Percentiles rank a stretch among this genome's conserved stretches.
phyloP scores from a whole-genome alignment of 2,888 invertebrate genomes.

The Cantharis rufa region DNA sequence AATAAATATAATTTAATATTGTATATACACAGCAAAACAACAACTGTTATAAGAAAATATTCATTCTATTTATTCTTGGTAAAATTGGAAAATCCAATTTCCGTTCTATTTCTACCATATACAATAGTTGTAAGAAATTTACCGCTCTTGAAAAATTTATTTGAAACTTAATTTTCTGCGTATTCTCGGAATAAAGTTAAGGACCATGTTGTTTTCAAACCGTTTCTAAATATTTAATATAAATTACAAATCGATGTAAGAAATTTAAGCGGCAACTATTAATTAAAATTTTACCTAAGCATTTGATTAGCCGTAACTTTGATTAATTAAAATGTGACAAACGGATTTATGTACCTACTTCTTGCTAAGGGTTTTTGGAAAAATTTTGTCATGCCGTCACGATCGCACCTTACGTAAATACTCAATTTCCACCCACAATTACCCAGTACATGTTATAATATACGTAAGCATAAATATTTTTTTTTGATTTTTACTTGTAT shows the following conservation, averaged over 20 bases:
- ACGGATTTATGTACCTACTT: too few relatives aligned
- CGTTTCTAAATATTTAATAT: background rate
- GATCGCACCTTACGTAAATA: too few relatives aligned
- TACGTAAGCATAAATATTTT: background rate
- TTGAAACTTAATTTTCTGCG: background rate
- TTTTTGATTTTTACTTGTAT: background rate
- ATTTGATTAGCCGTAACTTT: background rate
- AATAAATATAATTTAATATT: background rate
- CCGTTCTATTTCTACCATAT: background rate
- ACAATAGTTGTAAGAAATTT: background rate
- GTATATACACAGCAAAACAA: background rate
- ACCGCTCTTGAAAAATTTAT: background rate
- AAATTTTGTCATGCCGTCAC: too few relatives aligned
- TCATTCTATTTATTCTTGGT: background rate
- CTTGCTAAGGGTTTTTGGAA: background rate
- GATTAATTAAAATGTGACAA: background rate
- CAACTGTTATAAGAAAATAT: background rate
- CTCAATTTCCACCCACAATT: background rate
- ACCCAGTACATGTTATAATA: background rate
- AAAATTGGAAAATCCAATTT: background rate
- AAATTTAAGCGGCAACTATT: background rate
- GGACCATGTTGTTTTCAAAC: background rate
- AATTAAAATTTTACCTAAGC: background rate
- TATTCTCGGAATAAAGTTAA: background rate
- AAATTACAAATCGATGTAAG: background rate